A percentile compares a stretch with the other conserved stretches of the same genome.
Conservation (phyloP, 2,888 invertebrate species). For the Tenthredo scrophulariae region DNA sequence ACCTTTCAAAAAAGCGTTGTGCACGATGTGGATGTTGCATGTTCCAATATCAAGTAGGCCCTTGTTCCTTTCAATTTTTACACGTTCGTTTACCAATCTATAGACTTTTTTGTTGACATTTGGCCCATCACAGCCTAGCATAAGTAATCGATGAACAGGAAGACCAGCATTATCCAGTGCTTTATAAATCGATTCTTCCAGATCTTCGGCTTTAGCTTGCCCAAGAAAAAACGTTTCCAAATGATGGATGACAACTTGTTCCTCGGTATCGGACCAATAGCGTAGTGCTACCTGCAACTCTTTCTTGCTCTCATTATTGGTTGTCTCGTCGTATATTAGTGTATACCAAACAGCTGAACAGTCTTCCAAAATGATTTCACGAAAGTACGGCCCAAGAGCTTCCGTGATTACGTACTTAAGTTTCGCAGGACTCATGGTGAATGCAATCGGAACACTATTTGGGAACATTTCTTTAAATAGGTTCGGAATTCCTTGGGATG, state of each 20-base stretch:
- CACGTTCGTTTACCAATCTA: constrained; percentile 25
- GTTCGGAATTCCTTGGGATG: constrained; percentile 20
- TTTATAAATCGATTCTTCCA: constrained; percentile 30
- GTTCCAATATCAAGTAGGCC: constrained; percentile 7
- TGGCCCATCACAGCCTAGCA: constrained; percentile 33
- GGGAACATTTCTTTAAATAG: constrained; percentile 35
- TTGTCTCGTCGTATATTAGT: neutral
- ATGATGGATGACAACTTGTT: constrained; percentile 40
- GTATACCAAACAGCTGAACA: neutral
- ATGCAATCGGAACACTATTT: constrained; percentile 2
- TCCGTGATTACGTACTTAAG: constrained; percentile 25
- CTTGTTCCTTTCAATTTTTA: constrained; percentile 22
- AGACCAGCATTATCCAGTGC: constrained; percentile 25
- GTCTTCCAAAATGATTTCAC: constrained; percentile 16
- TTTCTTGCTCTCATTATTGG: constrained; percentile 29
- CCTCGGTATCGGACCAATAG: constrained; percentile 17
- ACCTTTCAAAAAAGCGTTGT: constrained; percentile 41
- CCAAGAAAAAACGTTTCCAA: constrained; percentile 37
- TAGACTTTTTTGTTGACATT: constrained; percentile 24
- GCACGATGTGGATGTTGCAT: constrained; percentile 40
- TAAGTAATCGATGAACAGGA: constrained; percentile 10
- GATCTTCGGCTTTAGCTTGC: constrained; percentile 22
- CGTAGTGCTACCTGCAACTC: constrained; percentile 33
- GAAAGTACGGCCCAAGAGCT: constrained; percentile 33
- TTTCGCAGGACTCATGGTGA: constrained; percentile 30